These are phyloP conservation scores for Zeuzera pyrina DNA, from an alignment of 2,888 invertebrate species.

Conservation along the genomic window DNA sequence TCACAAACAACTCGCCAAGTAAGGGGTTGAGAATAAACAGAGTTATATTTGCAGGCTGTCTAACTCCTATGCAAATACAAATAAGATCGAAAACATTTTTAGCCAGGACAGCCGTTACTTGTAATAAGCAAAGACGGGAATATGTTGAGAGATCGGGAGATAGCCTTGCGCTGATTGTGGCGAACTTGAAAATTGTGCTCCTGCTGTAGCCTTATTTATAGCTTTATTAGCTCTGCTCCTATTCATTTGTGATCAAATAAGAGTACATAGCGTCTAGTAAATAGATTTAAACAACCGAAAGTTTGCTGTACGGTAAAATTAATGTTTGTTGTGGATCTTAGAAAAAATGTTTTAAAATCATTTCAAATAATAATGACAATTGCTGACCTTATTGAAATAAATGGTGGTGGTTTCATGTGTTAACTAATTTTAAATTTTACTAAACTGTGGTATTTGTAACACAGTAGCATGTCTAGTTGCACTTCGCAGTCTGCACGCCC, in stretches of 20 bases:
- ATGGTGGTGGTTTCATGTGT: too few species aligned
- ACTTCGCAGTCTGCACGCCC: too few species aligned
- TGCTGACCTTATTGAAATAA: too few species aligned
- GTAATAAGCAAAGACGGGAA: conserved; percentile 37
- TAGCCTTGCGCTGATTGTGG: conserved; percentile 39
- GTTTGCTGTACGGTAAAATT: neutral
- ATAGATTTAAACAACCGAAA: neutral
- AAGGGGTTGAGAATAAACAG: conserved; percentile 34
- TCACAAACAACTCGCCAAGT: conserved; percentile 48
- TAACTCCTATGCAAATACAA: conserved; percentile 15
- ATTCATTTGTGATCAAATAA: too few species aligned
- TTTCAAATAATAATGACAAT: too few species aligned
- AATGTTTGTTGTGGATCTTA: neutral
- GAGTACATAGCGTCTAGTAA: too few species aligned
- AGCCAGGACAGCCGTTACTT: conserved; percentile 12
- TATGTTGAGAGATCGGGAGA: conserved; percentile 45
- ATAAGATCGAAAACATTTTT: conserved; percentile 11
- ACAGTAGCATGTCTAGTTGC: too few species aligned
- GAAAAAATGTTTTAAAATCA: neutral
- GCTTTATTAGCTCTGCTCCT: too few species aligned
- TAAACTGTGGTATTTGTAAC: too few species aligned
- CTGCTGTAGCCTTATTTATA: too few species aligned
- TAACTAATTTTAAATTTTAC: too few species aligned
- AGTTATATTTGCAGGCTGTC: conserved; percentile 19
- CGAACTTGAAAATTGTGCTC: conserved; percentile 48